Base-by-base conservation (phyloP, 2,888 invertebrate genomes). In the Patella pellucida region DNA sequence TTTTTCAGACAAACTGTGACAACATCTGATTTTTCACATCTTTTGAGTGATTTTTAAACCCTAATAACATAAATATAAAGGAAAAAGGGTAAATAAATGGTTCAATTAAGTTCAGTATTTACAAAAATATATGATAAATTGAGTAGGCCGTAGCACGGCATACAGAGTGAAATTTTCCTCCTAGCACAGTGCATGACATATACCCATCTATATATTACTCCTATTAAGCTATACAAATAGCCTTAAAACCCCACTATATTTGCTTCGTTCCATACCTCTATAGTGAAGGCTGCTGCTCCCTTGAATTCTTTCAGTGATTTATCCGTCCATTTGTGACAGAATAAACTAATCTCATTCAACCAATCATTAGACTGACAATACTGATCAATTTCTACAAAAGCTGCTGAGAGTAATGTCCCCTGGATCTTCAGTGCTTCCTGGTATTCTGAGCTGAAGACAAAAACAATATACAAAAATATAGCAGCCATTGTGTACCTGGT, bases 261-360 rank as follows among this genome's bases (percentile, higher is more conserved):
- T 41, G 5, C 41, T 41, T 41, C 9, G 41, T 41, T 41, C 4
- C 7, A 41, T 41, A 90, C 90, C 86, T 90, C 90, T 78, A 90
- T 89, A 41, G 84, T 84, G 78, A 89, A 90, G 12, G 90, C 89
- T 51, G 87, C 85, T n/a, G 84, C 84, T 4, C 87, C 88, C 75
- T 84, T 85, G 79, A 85, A 88, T 73, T 89, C 86, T 69, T 78
- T 78, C 27, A 85, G 84, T 41, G 87, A 86, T 41, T 85, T 83
- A 50, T 86, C 85, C 23, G 79, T 86, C 90, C 90, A 90, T 50
- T 82, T 82, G 52, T 82, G 79, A 79, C 88, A 89, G 83, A 85
- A 90, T 69, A 79, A 75, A 74, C 87, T 84, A 52, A 90, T 90
- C 74, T 89, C 88, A 74, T 85, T 84, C 16, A 90, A 81, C 90